Evolutionary conservation across 2,888 invertebrate species (phyloP), one percentile per base, ranked within the genome.

Genomic region (Pterobdella sp.): DNA sequence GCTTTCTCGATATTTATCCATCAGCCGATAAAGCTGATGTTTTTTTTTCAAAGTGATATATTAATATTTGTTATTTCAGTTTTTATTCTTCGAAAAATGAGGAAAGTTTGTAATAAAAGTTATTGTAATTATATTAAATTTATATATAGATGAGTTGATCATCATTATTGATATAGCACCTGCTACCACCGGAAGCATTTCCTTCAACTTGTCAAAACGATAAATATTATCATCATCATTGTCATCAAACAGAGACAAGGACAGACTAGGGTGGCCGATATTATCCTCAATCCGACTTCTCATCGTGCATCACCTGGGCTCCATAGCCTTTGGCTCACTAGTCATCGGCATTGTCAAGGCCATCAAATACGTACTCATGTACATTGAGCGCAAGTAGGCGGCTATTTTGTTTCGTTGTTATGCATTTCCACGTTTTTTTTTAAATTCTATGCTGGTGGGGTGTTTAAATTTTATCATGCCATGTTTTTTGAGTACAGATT

Each of bases 291-390:
- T 81, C 14, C 78, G 79, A 63, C 77, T 80, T 63, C 78, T 84
- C 52, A 77, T 83, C 35, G 77, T 81, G 66, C 82, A 83, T 76
- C 84, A 85, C 77, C 77, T 84, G 49, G 85, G 85, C 32, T 83
- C 84, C 34, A 82, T 84, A 18, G 84, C 84, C 14, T 79, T 84
- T 74, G 85, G 84, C 3, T 80, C 84, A 26, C 80, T 85, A 72
- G 78, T 85, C 76, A 83, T 85, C 73, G 81, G 82, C 1, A 75
- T 83, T n/a, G 81, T 85, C 72, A 83, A 83, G 77, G 74, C 85
- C 26, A 85, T 85, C 10, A 79, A 85, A 68, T 81, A 80, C 79
- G 81, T 85, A 72, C 81, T 84, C 68, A 82, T 84, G 81, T 84
- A 81, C 77, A 75, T 83, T 66, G 77, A 82, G 65, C 80, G 81